phyloP scores from a whole-genome alignment of 1,140 invertebrate genomes.

The Xylocopa sonorina region DNA sequence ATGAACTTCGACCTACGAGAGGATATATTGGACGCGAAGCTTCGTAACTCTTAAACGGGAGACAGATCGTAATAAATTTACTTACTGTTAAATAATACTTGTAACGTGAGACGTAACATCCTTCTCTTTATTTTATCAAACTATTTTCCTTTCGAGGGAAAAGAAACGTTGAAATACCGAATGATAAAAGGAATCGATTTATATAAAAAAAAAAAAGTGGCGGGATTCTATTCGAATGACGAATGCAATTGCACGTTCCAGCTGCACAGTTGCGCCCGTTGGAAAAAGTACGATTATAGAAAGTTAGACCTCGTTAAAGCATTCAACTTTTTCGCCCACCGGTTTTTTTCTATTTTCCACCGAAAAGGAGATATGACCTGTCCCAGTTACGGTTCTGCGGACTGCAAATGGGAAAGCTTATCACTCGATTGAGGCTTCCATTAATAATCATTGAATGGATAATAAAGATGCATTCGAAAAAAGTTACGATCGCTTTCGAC shows the following conservation, averaged over 20 bases:
- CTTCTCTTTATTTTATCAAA: no score
- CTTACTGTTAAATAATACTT: no score
- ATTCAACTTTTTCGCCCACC: slow-evolving; percentile 1
- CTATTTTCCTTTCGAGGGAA: not conserved
- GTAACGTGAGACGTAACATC: no score
- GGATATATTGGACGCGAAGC: not conserved
- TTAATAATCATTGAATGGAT: not conserved
- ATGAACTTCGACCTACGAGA: not conserved
- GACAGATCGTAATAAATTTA: no score
- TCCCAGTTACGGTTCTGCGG: slow-evolving; percentile 1
- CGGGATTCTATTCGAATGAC: not conserved
- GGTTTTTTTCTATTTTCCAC: not conserved
- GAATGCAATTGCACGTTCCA: not conserved
- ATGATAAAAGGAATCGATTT: slow-evolving; percentile 5
- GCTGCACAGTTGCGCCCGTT: not conserved
- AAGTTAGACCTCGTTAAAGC: slow-evolving; percentile 14
- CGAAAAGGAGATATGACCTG: slow-evolving; percentile 1
- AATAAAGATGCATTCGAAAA: not conserved
- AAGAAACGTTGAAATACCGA: not conserved
- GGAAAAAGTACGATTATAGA: slow-evolving; percentile 13
- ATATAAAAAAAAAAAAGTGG: not conserved
- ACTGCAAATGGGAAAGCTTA: slow-evolving; percentile 15
- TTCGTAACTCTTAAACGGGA: no score
- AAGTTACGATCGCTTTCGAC: not conserved
- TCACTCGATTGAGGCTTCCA: not conserved